Percentiles rank a stretch among this genome's conserved stretches.
phyloP scores from a whole-genome alignment of 2,113 vertebrate genomes.

The Chloropsis hardwickii region DNA sequence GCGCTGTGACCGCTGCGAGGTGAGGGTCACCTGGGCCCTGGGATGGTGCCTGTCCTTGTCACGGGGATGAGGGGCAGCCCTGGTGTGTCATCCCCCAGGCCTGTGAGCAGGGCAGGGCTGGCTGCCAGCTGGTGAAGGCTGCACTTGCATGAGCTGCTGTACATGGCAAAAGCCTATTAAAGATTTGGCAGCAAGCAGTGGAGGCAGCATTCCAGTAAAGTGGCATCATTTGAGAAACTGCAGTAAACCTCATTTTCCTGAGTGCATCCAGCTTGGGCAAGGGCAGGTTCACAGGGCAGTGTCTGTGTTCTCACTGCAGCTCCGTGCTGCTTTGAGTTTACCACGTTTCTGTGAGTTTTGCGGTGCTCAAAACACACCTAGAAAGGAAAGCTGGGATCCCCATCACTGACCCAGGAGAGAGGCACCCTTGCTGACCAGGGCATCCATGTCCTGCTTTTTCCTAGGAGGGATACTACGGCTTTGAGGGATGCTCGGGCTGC shows the following conservation, averaged over 20 bases:
- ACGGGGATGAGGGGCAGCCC: accelerated
- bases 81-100: accelerated
- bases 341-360: accelerated
- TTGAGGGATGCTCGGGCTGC: constrained; percentile 83
- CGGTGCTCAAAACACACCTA: not conserved
- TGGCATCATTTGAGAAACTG: not conserved
- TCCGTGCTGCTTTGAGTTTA: not conserved
- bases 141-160: not conserved
- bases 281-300: not conserved
- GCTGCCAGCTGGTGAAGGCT: not conserved
- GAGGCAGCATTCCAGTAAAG: not conserved
- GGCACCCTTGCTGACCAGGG: not conserved
- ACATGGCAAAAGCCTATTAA: accelerated
- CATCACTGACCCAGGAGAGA: accelerated
- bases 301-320: not conserved
- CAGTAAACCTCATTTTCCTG: not conserved
- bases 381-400: not conserved
- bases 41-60: not conserved
- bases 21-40: not conserved
- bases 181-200: not conserved
- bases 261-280: not conserved
- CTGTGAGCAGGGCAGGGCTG: not conserved
- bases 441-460: not conserved
- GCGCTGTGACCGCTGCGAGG: constrained; percentile 86
- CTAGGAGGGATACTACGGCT: constrained; percentile 86